Conservation (phyloP, 2,888 invertebrate genomes). For the Thecocarcelia acutangulata region DNA sequence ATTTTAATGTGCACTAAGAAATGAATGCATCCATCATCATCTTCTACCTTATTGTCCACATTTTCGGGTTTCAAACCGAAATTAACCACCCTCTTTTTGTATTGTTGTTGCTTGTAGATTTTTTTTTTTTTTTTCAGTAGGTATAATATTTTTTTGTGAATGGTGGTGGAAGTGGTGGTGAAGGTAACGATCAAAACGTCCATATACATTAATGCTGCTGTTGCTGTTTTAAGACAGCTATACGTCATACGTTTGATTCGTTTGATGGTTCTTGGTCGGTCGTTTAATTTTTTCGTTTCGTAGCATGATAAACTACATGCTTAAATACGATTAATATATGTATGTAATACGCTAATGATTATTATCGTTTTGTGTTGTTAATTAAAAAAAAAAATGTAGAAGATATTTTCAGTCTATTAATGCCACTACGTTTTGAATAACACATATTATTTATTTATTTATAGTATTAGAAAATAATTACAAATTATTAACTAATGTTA, state of each 20-base stretch:
- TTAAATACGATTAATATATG: background rate
- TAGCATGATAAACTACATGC: background rate
- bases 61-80: conserved; percentile 59
- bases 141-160: conserved; percentile 3
- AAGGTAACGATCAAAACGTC: conserved; percentile 56
- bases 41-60: conserved; percentile 42
- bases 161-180: conserved; percentile 49
- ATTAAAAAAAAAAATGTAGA: conserved; percentile 45
- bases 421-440: conserved; percentile 44
- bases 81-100: conserved; percentile 64
- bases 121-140: conserved; percentile 7
- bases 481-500: too few species aligned
- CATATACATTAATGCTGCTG: conserved; percentile 25
- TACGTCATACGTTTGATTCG: conserved; percentile 58
- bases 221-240: conserved; percentile 48
- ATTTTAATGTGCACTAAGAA: conserved; percentile 52
- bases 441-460: too few species aligned
- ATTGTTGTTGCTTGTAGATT: conserved; percentile 21
- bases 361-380: conserved; percentile 30
- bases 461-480: too few species aligned
- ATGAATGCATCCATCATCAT: conserved; percentile 56
- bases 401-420: too few species aligned
- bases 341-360: conserved; percentile 43
- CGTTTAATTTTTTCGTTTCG: background rate
- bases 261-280: conserved; percentile 32